These are phyloP conservation scores for Metalampra italica DNA, from an alignment of 2,888 invertebrate species.

Conservation along the genomic window DNA sequence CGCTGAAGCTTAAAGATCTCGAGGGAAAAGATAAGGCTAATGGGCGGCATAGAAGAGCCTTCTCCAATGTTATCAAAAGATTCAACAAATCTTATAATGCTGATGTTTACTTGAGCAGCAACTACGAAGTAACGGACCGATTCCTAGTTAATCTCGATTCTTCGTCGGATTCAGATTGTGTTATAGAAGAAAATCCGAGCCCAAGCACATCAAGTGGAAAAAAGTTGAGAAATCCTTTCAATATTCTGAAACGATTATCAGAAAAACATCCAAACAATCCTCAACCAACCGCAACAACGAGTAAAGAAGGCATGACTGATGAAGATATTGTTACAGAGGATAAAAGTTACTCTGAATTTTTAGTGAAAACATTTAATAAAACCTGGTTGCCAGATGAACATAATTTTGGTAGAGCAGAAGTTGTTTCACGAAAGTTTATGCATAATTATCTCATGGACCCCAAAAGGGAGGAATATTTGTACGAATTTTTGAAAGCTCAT, in stretches of 20 bases:
- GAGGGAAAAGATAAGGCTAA: slow-evolving; percentile 36
- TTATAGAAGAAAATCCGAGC: slow-evolving; percentile 30
- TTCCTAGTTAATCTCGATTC: slow-evolving; percentile 47
- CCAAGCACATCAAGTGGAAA: slow-evolving; percentile 25
- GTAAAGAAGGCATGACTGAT: slow-evolving; percentile 7
- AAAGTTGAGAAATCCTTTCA: slow-evolving; percentile 60
- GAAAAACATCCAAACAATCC: slow-evolving; percentile 24
- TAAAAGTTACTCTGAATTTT: slow-evolving; percentile 22
- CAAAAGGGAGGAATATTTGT: slow-evolving; percentile 42
- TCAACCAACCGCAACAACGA: slow-evolving; percentile 9
- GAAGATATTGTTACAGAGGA: slow-evolving; percentile 7
- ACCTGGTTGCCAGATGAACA: slow-evolving; percentile 48
- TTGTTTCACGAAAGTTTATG: slow-evolving; percentile 27
- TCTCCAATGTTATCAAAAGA: slow-evolving; percentile 52
- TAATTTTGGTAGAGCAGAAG: slow-evolving; percentile 58
- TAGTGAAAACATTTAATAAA: slow-evolving; percentile 31
- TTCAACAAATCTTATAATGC: slow-evolving; percentile 58
- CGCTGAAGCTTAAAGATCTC: slow-evolving; percentile 40
- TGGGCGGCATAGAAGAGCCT: slow-evolving; percentile 48
- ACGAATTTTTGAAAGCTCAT: slow-evolving; percentile 43
- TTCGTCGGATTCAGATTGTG: slow-evolving; percentile 55
- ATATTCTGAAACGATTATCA: slow-evolving; percentile 46
- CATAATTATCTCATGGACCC: slow-evolving; percentile 27
- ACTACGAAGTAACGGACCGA: slow-evolving; percentile 45
- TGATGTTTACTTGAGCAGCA: slow-evolving; percentile 45